Percentiles rank a stretch among this genome's conserved stretches.
These are phyloP conservation scores for Melikaiella ostensackeni DNA, from an alignment of 2,888 invertebrate genomes.

Conservation along the genomic window DNA sequence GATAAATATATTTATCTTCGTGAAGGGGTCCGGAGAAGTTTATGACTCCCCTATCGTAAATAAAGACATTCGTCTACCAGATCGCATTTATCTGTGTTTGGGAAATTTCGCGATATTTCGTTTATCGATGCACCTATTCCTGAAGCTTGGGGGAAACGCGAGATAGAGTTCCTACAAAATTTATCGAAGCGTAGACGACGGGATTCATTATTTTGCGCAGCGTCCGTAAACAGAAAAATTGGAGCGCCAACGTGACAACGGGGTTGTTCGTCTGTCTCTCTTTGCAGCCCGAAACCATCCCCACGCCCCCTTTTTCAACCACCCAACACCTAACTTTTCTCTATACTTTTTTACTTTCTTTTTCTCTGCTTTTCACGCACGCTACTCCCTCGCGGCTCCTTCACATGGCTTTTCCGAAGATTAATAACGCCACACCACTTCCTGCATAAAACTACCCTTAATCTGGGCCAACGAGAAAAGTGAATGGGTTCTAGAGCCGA, in stretches of 20 bases:
- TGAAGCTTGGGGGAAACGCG: neutral
- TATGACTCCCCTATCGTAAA: slow-evolving; percentile 21
- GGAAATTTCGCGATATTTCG: slow-evolving; percentile 17
- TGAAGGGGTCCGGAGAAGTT: slow-evolving; percentile 17
- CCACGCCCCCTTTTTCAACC: neutral
- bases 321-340: slow-evolving; percentile 41
- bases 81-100: slow-evolving; percentile 21
- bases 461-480: slow-evolving; percentile 61
- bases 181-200: slow-evolving; percentile 20
- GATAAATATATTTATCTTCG: slow-evolving; percentile 21
- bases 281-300: slow-evolving; percentile 12
- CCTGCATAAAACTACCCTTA: slow-evolving; percentile 68
- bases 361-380: slow-evolving; percentile 41
- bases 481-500: neutral
- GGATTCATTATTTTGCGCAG: slow-evolving; percentile 36
- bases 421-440: slow-evolving; percentile 64
- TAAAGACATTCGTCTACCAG: slow-evolving; percentile 38
- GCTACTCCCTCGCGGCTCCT: slow-evolving; percentile 49
- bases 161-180: slow-evolving; percentile 28
- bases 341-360: slow-evolving; percentile 33
- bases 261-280: slow-evolving; percentile 31
- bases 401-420: slow-evolving; percentile 61
- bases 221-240: slow-evolving; percentile 34
- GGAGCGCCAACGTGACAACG: slow-evolving; percentile 32
- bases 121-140: slow-evolving; percentile 27